Percentiles rank a stretch among this genome's conserved stretches.
These are phyloP conservation scores for Chromobotia macracanthus DNA, from an alignment of 2,797 vertebrate genomes.

Conservation along the genomic window DNA sequence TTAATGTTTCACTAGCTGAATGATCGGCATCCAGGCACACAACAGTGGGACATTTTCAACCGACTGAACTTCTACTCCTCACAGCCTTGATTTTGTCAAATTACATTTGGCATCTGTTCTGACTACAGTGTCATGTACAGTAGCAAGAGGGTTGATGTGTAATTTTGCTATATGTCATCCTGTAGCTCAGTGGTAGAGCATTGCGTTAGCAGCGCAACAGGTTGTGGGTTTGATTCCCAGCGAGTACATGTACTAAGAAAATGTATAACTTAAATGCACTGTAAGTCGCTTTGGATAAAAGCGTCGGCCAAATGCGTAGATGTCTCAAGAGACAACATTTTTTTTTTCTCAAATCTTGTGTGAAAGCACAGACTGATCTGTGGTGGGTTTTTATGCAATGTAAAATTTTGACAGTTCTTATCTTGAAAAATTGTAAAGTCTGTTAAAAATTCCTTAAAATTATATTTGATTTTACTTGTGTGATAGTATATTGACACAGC, in stretches of 20 bases:
- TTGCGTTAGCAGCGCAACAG: too few relatives aligned
- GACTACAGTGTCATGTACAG: neutral
- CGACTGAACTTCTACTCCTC: neutral
- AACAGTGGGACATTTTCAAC: neutral
- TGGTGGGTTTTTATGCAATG: neutral
- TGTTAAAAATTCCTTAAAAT: too few relatives aligned
- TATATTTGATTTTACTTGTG: too few relatives aligned
- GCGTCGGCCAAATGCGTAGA: too few relatives aligned
- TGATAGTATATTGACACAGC: too few relatives aligned
- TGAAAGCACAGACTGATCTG: neutral
- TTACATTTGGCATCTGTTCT: neutral
- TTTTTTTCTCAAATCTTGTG: neutral
- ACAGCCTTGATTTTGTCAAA: neutral
- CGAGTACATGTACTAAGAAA: too few relatives aligned
- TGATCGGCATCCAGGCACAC: neutral
- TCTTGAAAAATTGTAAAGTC: neutral
- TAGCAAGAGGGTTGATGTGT: neutral
- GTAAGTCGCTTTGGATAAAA: too few relatives aligned
- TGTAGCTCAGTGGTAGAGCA: too few relatives aligned
- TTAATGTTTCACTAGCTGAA: neutral
- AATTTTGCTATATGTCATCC: neutral
- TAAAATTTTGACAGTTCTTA: neutral
- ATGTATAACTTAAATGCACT: too few relatives aligned
- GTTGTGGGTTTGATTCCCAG: too few relatives aligned
- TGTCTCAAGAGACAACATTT: too few relatives aligned